phyloP scores from a whole-genome alignment of 2,113 vertebrate genomes.

The Xenus cinereus region DNA sequence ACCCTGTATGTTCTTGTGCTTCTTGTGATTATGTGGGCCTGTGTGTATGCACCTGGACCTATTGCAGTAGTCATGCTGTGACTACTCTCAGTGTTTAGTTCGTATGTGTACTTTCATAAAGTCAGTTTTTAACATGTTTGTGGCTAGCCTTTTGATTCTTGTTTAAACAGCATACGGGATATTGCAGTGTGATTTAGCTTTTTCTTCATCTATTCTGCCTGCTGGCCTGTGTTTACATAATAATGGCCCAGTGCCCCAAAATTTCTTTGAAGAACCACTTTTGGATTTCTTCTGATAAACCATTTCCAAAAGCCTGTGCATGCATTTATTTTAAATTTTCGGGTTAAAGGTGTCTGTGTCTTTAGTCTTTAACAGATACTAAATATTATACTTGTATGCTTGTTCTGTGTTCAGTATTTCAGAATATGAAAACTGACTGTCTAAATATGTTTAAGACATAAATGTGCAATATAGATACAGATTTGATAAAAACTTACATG shows the following conservation, averaged over 20 bases:
- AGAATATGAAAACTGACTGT: conserved; percentile 47
- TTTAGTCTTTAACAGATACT: background rate
- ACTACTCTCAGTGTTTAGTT: background rate
- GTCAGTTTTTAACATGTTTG: background rate
- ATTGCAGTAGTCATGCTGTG: background rate
- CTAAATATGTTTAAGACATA: conserved; percentile 41
- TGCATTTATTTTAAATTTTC: background rate
- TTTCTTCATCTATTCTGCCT: background rate
- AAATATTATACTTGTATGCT: background rate
- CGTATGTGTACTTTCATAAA: background rate
- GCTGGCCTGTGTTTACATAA: background rate
- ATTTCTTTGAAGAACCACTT: conserved; percentile 39
- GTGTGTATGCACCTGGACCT: background rate
- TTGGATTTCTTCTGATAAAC: conserved; percentile 36
- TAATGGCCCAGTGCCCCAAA: background rate
- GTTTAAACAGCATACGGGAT: background rate
- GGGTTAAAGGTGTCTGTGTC: background rate
- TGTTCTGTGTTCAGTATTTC: conserved; percentile 20
- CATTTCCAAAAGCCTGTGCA: conserved; percentile 31
- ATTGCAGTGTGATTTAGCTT: background rate
- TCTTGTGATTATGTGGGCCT: background rate
- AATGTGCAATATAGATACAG: background rate
- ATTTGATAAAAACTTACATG: conserved; percentile 1
- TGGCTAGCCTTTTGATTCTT: conserved; percentile 22
- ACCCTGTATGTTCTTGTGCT: background rate